phyloP scores from a whole-genome alignment of 1,140 invertebrate species.

The Neodiprion pinetum region DNA sequence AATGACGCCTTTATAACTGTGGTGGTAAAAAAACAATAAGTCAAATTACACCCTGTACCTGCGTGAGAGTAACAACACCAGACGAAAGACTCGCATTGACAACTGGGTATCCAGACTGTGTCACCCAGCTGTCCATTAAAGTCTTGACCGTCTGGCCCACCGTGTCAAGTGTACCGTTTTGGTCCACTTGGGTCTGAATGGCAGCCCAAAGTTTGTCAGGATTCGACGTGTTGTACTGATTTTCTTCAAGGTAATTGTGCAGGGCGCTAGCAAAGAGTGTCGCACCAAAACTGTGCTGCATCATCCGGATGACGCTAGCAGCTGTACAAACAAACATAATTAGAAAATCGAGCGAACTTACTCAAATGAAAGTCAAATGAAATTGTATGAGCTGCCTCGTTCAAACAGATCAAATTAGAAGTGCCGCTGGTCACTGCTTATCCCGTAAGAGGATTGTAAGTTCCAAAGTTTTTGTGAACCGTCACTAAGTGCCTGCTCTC shows the following conservation, averaged over 20 bases:
- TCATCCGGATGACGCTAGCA: constrained; percentile 75
- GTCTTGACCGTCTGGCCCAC: constrained; percentile 56
- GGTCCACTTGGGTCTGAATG: constrained; percentile 60
- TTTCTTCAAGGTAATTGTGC: constrained; percentile 58
- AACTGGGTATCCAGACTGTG: constrained; percentile 77
- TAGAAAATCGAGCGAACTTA: too few species aligned
- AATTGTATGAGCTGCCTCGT: not conserved
- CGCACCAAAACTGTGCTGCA: constrained; percentile 72
- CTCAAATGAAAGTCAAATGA: not conserved
- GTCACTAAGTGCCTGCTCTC: too few species aligned
- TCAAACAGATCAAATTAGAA: not conserved
- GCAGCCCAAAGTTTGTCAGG: constrained; percentile 68
- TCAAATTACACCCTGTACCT: constrained; percentile 38
- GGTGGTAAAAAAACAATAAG: not conserved
- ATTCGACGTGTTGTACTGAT: constrained; percentile 63
- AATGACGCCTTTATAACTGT: too few species aligned
- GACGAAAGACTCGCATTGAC: constrained; percentile 62
- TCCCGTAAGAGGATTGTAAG: too few species aligned
- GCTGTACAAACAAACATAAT: constrained; percentile 53
- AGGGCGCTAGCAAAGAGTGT: constrained; percentile 69
- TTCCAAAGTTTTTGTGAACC: too few species aligned
- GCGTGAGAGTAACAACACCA: constrained; percentile 56
- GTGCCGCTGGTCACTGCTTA: too few species aligned
- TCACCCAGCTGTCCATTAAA: constrained; percentile 73
- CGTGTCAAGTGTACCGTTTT: constrained; percentile 36